phyloP scores from a whole-genome alignment of 2,113 vertebrate genomes.

The Tragelaphus scriptus region DNA sequence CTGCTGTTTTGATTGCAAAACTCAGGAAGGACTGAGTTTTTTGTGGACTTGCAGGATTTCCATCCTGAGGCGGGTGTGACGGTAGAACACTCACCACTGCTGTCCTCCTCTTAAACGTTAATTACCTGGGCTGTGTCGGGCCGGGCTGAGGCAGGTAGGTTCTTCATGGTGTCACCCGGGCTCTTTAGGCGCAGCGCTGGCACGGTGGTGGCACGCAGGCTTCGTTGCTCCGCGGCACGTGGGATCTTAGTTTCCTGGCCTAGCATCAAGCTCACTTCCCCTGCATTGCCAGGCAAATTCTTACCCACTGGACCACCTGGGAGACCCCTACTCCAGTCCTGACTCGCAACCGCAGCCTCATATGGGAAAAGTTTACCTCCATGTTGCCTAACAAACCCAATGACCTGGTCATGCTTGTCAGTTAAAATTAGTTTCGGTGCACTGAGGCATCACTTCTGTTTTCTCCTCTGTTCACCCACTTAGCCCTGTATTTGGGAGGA shows the following conservation, averaged over 20 bases:
- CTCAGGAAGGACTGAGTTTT: neutral
- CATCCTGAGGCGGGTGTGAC: neutral
- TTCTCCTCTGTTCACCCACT: neutral
- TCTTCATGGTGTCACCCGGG: accelerated
- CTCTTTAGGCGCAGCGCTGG: accelerated
- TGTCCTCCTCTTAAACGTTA: neutral
- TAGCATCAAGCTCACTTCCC: neutral
- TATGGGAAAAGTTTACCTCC: neutral
- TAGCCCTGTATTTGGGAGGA: neutral
- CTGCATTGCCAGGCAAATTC: neutral
- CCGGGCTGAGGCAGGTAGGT: neutral
- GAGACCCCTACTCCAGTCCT: neutral
- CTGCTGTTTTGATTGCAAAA: neutral
- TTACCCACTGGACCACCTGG: neutral
- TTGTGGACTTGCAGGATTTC: neutral
- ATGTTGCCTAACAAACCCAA: neutral
- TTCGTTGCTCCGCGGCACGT: accelerated
- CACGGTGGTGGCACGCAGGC: neutral
- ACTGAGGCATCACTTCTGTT: neutral
- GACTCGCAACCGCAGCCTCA: neutral
- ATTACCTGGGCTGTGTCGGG: neutral
- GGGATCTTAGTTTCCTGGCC: neutral
- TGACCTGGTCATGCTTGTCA: neutral
- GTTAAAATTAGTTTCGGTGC: neutral
- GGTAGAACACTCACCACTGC: neutral